A percentile compares a stretch with the other conserved stretches of the same genome.
Conservation (phyloP, 2,888 invertebrate species). For the Cephalotes varians region DNA sequence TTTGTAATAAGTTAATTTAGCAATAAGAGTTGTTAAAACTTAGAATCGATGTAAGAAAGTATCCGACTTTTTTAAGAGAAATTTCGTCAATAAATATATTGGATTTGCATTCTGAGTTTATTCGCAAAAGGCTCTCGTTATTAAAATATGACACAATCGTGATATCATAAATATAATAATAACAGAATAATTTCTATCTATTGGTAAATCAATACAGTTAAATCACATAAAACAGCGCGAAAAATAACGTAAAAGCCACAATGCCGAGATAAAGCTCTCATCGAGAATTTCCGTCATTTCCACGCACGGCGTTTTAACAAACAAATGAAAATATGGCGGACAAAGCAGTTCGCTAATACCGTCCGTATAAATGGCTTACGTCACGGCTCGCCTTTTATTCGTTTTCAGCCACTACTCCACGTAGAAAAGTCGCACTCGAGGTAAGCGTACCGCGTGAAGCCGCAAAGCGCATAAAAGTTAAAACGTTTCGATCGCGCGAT, state of each 20-base stretch:
- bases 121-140: background rate
- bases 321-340: slow-evolving; percentile 2
- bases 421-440: slow-evolving; percentile 39
- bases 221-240: background rate
- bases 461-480: slow-evolving; percentile 65
- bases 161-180: background rate
- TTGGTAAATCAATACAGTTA: background rate
- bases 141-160: background rate
- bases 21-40: background rate
- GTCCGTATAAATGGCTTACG: slow-evolving; percentile 16
- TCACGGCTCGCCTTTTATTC: slow-evolving; percentile 12
- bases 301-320: background rate
- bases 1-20: background rate
- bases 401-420: slow-evolving; percentile 15
- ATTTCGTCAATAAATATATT: background rate
- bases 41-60: background rate
- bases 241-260: background rate
- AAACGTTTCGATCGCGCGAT: slow-evolving; percentile 57
- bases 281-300: background rate
- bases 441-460: slow-evolving; percentile 40
- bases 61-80: background rate
- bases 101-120: background rate
- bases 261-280: background rate
- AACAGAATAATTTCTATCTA: background rate
- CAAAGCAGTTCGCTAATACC: slow-evolving; percentile 11